Evolutionary conservation across 2,113 vertebrate genomes (phyloP).

Genomic region (Oncorhynchus kisutch): DNA sequence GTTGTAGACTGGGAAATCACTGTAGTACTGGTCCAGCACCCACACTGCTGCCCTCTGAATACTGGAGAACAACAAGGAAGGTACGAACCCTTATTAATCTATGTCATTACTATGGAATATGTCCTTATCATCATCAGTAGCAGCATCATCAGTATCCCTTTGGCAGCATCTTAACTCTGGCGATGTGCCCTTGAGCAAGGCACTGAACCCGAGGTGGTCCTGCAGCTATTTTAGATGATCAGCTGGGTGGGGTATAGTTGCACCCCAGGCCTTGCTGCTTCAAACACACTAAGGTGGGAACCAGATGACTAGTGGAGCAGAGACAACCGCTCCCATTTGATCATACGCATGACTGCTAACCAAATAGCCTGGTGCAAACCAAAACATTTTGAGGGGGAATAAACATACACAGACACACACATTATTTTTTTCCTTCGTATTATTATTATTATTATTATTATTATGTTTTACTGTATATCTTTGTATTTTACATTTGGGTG

Average conservation of each 20-base stretch:
- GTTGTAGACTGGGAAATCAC: slow-evolving; percentile 94
- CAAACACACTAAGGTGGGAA: background rate
- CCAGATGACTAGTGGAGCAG: background rate
- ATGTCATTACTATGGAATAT: background rate
- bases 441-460: too few relatives aligned
- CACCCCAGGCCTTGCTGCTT: background rate
- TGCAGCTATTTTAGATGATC: background rate
- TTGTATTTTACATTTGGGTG: too few relatives aligned
- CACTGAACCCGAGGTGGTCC: background rate
- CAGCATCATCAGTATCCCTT: background rate
- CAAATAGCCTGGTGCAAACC: background rate
- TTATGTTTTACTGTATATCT: background rate
- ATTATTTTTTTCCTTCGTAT: too few relatives aligned
- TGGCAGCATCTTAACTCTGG: too few relatives aligned
- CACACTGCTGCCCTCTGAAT: slow-evolving; percentile 94
- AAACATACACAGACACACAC: too few relatives aligned
- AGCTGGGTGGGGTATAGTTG: background rate
- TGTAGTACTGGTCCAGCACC: slow-evolving; percentile 96
- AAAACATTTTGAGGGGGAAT: background rate
- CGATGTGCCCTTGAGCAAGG: too few relatives aligned
- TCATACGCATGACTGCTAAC: background rate
- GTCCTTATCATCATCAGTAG: background rate
- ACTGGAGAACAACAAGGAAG: slow-evolving; percentile 57
- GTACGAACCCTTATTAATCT: background rate
- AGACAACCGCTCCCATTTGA: background rate